Evolutionary conservation across 2,113 vertebrate genomes (phyloP).

Genomic region (Oncorhynchus nerka): DNA sequence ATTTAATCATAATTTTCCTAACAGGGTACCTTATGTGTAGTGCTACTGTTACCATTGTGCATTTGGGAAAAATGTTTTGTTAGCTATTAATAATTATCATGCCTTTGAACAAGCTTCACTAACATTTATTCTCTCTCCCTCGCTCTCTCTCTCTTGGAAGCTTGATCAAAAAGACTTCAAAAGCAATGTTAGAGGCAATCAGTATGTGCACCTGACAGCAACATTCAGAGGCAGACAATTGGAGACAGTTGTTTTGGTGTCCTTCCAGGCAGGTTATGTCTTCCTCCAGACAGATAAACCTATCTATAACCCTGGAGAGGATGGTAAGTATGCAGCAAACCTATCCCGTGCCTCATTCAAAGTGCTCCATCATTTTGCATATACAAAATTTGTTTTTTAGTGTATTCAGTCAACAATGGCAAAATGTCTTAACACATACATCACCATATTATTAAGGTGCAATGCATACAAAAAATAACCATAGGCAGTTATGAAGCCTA

Average conservation of each 20-base stretch:
- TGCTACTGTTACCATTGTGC: no score
- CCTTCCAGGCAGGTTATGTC: conserved; percentile 14
- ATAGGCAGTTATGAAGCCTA: no score
- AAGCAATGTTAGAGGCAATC: neutral
- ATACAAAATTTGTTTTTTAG: neutral
- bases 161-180: neutral
- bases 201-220: conserved; percentile 5
- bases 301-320: conserved; percentile 15
- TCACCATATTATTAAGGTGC: no score
- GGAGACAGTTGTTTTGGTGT: conserved; percentile 6
- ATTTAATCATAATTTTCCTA: no score
- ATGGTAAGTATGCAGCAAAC: neutral
- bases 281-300: neutral
- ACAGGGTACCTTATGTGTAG: no score
- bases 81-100: neutral
- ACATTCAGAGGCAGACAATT: neutral
- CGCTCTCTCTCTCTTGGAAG: neutral
- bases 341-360: neutral
- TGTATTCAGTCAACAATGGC: no score
- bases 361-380: neutral
- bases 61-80: no score
- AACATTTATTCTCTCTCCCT: neutral
- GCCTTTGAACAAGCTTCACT: neutral
- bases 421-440: no score
- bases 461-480: no score